A percentile compares a stretch with the other conserved stretches of the same genome.
phyloP scores from a whole-genome alignment of 1,140 invertebrate genomes.

The Caenorhabditis briggsae region DNA sequence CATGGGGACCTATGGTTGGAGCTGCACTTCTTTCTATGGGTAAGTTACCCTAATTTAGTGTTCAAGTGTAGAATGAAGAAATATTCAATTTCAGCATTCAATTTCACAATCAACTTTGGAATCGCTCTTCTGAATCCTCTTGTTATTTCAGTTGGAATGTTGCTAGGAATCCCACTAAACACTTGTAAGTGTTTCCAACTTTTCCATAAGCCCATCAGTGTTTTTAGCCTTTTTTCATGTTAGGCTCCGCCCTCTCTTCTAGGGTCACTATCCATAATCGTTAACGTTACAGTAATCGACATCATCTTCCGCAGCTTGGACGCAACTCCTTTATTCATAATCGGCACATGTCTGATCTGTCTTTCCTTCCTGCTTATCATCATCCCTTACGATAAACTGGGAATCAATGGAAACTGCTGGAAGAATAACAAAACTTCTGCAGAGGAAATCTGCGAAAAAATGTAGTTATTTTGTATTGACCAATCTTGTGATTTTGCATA shows the following conservation, averaged over 20 bases:
- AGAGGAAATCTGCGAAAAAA: not conserved
- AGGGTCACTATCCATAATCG: not conserved
- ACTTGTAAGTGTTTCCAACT: slow-evolving; percentile 63
- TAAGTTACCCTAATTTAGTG: too few relatives aligned
- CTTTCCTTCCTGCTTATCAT: slow-evolving; percentile 73
- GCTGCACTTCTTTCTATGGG: slow-evolving; percentile 70
- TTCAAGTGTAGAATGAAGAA: not conserved
- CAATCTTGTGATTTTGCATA: not conserved
- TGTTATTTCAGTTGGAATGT: slow-evolving; percentile 75
- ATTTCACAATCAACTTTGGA: slow-evolving; percentile 77
- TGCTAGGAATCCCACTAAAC: slow-evolving; percentile 74
- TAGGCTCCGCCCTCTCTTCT: not conserved
- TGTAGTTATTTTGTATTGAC: not conserved
- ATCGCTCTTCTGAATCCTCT: slow-evolving; percentile 74
- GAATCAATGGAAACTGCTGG: slow-evolving; percentile 6
- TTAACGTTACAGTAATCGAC: slow-evolving; percentile 69
- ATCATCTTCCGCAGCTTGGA: slow-evolving; percentile 69
- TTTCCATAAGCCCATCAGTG: not conserved
- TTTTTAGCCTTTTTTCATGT: not conserved
- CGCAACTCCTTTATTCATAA: slow-evolving; percentile 67
- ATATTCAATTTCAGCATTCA: slow-evolving; percentile 71
- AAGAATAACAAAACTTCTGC: slow-evolving; percentile 10
- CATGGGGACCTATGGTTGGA: slow-evolving; percentile 71
- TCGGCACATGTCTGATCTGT: slow-evolving; percentile 71
- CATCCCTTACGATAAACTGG: slow-evolving; percentile 67